Conservation (phyloP, 2,797 vertebrate species). For the Gastrophryne carolinensis region DNA sequence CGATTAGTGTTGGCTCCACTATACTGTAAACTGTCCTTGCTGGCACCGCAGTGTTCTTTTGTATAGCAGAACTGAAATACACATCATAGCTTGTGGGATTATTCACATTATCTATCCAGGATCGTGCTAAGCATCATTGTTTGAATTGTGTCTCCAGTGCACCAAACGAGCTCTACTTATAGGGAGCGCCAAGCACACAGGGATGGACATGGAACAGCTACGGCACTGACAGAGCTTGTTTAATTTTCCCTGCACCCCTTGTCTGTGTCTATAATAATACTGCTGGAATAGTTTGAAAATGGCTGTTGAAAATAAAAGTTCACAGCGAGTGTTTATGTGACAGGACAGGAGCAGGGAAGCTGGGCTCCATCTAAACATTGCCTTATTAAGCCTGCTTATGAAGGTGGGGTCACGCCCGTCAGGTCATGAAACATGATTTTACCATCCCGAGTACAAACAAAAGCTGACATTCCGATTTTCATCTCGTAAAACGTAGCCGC, state of each 20-base stretch:
- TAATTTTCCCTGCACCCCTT: slow-evolving; percentile 3
- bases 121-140: neutral
- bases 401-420: slow-evolving; percentile 68
- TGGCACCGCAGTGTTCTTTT: slow-evolving; percentile 18
- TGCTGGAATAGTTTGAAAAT: slow-evolving; percentile 34
- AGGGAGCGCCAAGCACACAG: neutral
- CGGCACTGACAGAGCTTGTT: neutral
- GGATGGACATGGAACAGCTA: neutral
- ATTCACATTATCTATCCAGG: neutral
- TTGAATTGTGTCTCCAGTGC: neutral
- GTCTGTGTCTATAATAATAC: slow-evolving; percentile 28
- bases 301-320: slow-evolving; percentile 46
- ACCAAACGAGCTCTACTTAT: neutral
- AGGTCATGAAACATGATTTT: slow-evolving; percentile 72
- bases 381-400: slow-evolving; percentile 92
- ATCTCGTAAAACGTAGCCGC: slow-evolving; percentile 69
- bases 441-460: slow-evolving; percentile 72
- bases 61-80: neutral
- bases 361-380: slow-evolving; percentile 85
- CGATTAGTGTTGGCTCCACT: neutral
- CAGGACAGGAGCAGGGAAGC: slow-evolving; percentile 44
- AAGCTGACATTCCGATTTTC: slow-evolving; percentile 74
- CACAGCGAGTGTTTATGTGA: slow-evolving; percentile 46
- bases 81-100: neutral
- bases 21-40: neutral